A percentile compares a stretch with the other conserved stretches of the same genome.
Evolutionary conservation across 2,888 invertebrate species (phyloP).

Genomic region (Caenorhabditis uteleia): DNA sequence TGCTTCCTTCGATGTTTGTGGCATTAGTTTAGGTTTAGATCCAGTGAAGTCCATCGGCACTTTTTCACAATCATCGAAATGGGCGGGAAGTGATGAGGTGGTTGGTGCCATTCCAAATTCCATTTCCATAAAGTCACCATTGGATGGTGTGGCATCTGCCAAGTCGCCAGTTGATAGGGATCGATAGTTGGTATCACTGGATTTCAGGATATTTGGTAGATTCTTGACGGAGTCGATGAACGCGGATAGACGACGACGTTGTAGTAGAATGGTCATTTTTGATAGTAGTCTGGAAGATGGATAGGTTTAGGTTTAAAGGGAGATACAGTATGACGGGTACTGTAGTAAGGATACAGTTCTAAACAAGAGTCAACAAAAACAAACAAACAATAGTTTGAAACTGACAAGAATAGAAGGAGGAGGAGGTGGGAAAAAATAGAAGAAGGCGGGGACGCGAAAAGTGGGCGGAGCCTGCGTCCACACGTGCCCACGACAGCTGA

Average conservation of each 20-base stretch:
- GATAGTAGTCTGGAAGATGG: too few relatives aligned
- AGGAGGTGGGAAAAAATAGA: too few relatives aligned
- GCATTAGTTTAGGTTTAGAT: conserved; percentile 17
- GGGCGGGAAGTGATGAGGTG: conserved; percentile 32
- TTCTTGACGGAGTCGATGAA: conserved; percentile 7
- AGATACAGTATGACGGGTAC: too few relatives aligned
- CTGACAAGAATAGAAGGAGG: too few relatives aligned
- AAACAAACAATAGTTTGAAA: too few relatives aligned
- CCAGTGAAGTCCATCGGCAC: conserved; percentile 43
- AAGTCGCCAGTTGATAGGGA: conserved; percentile 47
- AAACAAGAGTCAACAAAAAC: too few relatives aligned
- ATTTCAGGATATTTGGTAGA: background rate
- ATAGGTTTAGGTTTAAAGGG: too few relatives aligned
- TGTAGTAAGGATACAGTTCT: too few relatives aligned
- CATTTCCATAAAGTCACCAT: conserved; percentile 38
- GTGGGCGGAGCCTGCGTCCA: too few relatives aligned
- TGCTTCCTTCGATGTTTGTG: conserved; percentile 28
- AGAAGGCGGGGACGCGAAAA: too few relatives aligned
- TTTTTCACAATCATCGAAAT: conserved; percentile 47
- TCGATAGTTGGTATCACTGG: conserved; percentile 15
- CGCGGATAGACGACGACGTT: conserved; percentile 21
- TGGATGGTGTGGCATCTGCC: conserved; percentile 11
- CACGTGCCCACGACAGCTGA: too few relatives aligned
- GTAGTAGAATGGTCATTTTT: conserved; percentile 28
- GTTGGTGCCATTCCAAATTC: conserved; percentile 32